A percentile compares a stretch with the other conserved stretches of the same genome.
phyloP scores from a whole-genome alignment of 2,113 vertebrate genomes.

The Gasterosteus aculeatus region DNA sequence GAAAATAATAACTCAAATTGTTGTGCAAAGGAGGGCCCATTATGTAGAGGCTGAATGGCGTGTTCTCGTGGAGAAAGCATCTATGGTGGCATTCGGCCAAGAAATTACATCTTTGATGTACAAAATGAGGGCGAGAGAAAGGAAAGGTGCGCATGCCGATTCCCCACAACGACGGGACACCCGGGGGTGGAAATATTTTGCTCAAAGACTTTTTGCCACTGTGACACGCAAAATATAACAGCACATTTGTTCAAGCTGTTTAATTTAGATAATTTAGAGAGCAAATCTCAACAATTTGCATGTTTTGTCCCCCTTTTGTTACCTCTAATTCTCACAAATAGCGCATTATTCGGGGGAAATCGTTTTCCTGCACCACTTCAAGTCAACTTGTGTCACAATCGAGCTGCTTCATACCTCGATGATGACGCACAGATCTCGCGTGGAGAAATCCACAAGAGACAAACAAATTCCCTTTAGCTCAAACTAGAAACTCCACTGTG shows the following conservation, averaged over 20 bases:
- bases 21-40: slow-evolving; percentile 52
- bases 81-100: slow-evolving; percentile 48
- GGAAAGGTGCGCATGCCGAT: slow-evolving; percentile 26
- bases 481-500: not conserved
- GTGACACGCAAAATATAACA: not conserved
- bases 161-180: slow-evolving; percentile 24
- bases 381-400: not conserved
- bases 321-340: not conserved
- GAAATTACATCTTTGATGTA: slow-evolving; percentile 56
- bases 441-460: not conserved
- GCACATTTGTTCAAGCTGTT: not conserved
- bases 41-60: slow-evolving; percentile 57
- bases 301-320: not conserved
- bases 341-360: not conserved
- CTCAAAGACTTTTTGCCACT: not conserved
- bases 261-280: not conserved
- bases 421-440: not conserved
- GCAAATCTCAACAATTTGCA: not conserved
- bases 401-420: not conserved
- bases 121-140: slow-evolving; percentile 36
- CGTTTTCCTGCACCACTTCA: not conserved
- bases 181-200: slow-evolving; percentile 20
- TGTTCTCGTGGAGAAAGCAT: slow-evolving; percentile 45
- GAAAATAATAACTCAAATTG: slow-evolving; percentile 71
- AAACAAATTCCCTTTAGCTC: not conserved